Evolutionary conservation across 2,888 invertebrate species (phyloP), one percentile per base, ranked within the genome.

Genomic region (Dendrolimus houi): DNA sequence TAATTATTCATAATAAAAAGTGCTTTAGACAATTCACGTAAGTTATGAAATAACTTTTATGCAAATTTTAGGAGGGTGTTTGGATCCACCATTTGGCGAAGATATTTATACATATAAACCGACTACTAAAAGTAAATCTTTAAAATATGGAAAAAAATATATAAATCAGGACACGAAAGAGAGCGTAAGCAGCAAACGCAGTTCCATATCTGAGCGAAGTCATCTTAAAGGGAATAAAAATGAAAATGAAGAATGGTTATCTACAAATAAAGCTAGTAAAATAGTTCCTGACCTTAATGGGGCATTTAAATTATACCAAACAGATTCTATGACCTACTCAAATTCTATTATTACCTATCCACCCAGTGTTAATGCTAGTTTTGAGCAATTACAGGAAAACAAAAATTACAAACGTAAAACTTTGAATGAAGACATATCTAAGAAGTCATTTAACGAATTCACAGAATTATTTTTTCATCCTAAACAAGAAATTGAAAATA

Each of bases 71-170:
- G 89, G 88, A 55, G 89, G 88, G 12, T 88, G 88, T 60, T 70
- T 89, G 56, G 88, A 90, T 70, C 88, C 89, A 55, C 83, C 85
- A 10, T 87, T 81, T 65, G 70, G 68, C 58, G 87, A 88, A 75
- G 88, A 89, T 1, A 83, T 67, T 65, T 81, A 83, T 66, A 59
- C 74, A 9, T 87, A 87, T 62, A 63, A 68, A 56, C 79, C 76
- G 14, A 58, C 62, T 53, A 56, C 57, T 42, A 55, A 59, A 58
- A 56, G 29, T 29, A 29, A 3, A 6, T 29, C 29, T 29, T 29
- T 29, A 29, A 29, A 29, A 29, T 6, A 29, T 29, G 3, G 29
- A 29, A 29, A 29, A 29, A 29, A 29, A 6, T 6, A 29, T 29
- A 29, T 29, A 29, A 29, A 29, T 29, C 6, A 6, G 29, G 29